Conservation (phyloP, 1,140 invertebrate genomes). For the Drosophila pallidifrons region DNA sequence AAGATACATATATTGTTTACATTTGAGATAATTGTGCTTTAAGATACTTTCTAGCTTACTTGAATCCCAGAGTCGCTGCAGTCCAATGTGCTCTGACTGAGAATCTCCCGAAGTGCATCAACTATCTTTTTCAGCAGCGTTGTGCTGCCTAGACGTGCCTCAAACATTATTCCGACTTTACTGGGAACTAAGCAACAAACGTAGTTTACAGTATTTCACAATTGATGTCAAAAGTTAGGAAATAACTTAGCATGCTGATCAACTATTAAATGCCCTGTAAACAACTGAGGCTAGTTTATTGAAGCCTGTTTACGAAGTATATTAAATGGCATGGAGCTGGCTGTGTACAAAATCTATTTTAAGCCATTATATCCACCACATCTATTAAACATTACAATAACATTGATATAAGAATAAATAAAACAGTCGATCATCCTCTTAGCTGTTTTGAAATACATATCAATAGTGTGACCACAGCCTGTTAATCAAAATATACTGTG, state of each 20-base stretch:
- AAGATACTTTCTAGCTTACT: slow-evolving; percentile 84
- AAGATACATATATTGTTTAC: not conserved
- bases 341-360: no score
- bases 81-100: slow-evolving; percentile 98
- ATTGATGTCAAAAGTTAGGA: slow-evolving; percentile 14
- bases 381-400: no score
- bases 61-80: slow-evolving; percentile 98
- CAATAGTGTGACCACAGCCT: no score
- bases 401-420: no score
- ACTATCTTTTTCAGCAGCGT: slow-evolving; percentile 97
- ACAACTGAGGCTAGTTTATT: not conserved
- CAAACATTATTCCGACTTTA: slow-evolving; percentile 90
- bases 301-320: not conserved
- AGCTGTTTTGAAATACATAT: no score
- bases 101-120: slow-evolving; percentile 98
- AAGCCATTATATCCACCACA: no score
- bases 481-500: no score
- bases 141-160: slow-evolving; percentile 96
- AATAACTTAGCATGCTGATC: not conserved
- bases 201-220: slow-evolving; percentile 33
- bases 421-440: no score
- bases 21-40: not conserved
- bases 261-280: slow-evolving; percentile 9
- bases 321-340: no score
- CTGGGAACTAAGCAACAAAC: slow-evolving; percentile 25